These are phyloP conservation scores for Aproaerema taeniolella DNA, from an alignment of 2,888 invertebrate species.

Conservation along the genomic window DNA sequence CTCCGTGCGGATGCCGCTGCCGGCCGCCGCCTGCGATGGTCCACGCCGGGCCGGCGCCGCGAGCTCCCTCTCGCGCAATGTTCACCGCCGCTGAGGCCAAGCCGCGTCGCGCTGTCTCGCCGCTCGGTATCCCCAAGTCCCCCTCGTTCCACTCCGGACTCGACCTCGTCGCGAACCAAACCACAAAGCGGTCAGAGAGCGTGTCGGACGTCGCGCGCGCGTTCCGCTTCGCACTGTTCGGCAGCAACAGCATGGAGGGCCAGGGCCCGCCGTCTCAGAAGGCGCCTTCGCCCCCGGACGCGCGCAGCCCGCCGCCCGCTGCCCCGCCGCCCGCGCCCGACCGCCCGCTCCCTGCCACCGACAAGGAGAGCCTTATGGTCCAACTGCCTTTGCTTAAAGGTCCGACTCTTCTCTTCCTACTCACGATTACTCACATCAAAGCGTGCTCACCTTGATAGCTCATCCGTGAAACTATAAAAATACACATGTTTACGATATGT, in stretches of 20 bases:
- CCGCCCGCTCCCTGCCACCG: constrained; percentile 46
- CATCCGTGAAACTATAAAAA: constrained; percentile 4
- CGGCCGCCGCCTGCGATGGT: constrained; percentile 76
- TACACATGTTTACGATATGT: constrained; percentile 12
- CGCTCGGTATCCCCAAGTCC: constrained; percentile 89
- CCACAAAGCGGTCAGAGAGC: constrained; percentile 66
- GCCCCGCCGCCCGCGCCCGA: constrained; percentile 29
- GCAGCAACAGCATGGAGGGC: constrained; percentile 57
- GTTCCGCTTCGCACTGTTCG: constrained; percentile 65
- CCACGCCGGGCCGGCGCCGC: constrained; percentile 76
- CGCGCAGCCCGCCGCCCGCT: constrained; percentile 59
- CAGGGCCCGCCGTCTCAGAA: constrained; percentile 49
- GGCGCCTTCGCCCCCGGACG: constrained; percentile 64
- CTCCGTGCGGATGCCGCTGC: constrained; percentile 74
- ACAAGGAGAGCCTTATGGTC: constrained; percentile 67
- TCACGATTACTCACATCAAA: neutral
- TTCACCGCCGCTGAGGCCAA: constrained; percentile 71
- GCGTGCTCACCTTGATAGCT: constrained; percentile 8
- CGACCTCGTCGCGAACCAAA: constrained; percentile 84
- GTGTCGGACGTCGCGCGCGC: constrained; percentile 70
- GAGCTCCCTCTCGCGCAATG: constrained; percentile 73
- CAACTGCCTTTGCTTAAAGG: constrained; percentile 75
- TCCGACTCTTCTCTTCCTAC: constrained; percentile 34
- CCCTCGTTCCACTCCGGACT: constrained; percentile 93
- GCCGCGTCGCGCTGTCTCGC: constrained; percentile 75